phyloP scores from a whole-genome alignment of 2,113 vertebrate genomes.

The Pelobates fuscus region DNA sequence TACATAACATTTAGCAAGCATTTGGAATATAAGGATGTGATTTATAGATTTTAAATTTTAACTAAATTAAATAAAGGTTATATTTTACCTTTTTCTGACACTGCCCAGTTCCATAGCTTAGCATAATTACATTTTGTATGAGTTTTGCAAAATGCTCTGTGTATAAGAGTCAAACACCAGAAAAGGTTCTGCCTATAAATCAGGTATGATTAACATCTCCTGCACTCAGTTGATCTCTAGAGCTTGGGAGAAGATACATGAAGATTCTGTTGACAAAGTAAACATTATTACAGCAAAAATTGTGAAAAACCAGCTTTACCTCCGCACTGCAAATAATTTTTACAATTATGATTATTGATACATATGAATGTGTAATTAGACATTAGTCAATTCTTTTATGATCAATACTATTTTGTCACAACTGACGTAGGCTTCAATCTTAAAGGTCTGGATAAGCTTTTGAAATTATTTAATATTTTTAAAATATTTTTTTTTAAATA shows the following conservation, averaged over 20 bases:
- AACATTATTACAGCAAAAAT: neutral
- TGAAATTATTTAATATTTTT: no score
- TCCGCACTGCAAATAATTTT: neutral
- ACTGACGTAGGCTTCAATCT: no score
- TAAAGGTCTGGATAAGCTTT: no score
- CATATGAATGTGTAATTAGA: no score
- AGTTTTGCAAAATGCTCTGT: constrained; percentile 15
- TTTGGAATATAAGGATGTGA: neutral
- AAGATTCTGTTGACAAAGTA: neutral
- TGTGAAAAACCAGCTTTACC: neutral
- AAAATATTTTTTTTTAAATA: no score
- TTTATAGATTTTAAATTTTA: constrained; percentile 15
- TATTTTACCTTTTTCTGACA: constrained; percentile 12
- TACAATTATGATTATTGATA: neutral
- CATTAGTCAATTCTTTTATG: no score
- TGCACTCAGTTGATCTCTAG: constrained; percentile 10
- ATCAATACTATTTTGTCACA: no score
- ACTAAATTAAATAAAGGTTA: constrained; percentile 40
- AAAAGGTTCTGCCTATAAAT: neutral
- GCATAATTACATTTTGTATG: constrained; percentile 24
- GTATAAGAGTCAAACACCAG: neutral
- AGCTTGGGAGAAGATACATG: neutral
- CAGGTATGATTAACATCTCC: constrained; percentile 12
- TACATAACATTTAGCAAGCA: constrained; percentile 5
- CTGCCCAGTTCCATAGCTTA: neutral